Conservation (phyloP, 2,113 vertebrate genomes). For the Sphyrna mokarran region DNA sequence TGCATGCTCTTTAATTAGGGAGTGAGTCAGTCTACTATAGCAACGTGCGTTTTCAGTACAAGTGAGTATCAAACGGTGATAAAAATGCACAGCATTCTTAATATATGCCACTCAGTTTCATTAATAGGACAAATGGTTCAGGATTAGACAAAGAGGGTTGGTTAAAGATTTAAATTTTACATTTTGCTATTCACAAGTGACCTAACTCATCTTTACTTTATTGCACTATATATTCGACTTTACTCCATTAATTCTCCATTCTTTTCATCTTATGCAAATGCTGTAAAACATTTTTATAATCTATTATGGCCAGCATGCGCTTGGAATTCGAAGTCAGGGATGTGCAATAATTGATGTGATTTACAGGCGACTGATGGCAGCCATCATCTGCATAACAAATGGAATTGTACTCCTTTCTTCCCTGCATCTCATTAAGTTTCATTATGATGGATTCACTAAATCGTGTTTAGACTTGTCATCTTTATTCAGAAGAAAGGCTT, state of each 20-base stretch:
- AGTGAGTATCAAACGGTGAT: not conserved
- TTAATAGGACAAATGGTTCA: not conserved
- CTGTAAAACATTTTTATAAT: constrained; percentile 32
- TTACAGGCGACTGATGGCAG: not conserved
- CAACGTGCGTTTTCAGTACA: not conserved
- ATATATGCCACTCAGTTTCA: not conserved
- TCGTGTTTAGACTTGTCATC: constrained; percentile 24
- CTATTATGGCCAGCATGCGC: constrained; percentile 15
- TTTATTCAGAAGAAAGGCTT: constrained; percentile 15
- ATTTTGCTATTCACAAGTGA: constrained; percentile 20
- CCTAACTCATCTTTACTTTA: constrained; percentile 28
- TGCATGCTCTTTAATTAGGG: not conserved
- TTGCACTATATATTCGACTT: not conserved
- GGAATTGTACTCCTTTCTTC: not conserved
- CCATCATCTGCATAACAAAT: constrained; percentile 19
- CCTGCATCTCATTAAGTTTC: constrained; percentile 13
- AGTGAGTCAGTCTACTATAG: not conserved
- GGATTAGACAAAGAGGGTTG: constrained; percentile 8
- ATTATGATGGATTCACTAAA: constrained; percentile 24
- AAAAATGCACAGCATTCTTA: not conserved
- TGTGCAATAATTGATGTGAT: constrained; percentile 19
- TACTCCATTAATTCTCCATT: constrained; percentile 27
- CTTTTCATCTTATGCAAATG: constrained; percentile 15
- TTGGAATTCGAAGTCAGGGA: not conserved
- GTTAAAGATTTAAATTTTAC: constrained; percentile 22